Conservation (phyloP, 37 sponge, comb jelly and placozoan species). For the Petrosia ficiformis region DNA sequence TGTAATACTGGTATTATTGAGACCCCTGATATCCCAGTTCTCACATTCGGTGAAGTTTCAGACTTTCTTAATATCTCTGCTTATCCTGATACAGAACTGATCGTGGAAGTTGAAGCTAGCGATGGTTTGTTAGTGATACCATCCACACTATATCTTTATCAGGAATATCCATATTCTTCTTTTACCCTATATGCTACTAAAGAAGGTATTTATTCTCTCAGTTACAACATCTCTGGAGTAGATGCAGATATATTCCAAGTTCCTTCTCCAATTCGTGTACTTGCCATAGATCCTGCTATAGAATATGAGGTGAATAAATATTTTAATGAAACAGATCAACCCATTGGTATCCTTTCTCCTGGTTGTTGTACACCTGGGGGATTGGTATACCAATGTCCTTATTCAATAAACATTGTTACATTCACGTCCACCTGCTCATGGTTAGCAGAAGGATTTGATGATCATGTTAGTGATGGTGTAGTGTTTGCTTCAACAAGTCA, state of each 20-base stretch:
- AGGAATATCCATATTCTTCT: no score
- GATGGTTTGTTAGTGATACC: neutral
- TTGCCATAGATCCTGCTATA: neutral
- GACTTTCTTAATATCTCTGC: neutral
- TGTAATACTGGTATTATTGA: neutral
- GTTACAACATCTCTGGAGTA: neutral
- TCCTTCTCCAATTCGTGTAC: neutral
- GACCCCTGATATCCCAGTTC: neutral
- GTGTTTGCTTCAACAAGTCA: neutral
- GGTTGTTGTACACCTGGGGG: slow-evolving; percentile 1
- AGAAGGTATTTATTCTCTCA: neutral
- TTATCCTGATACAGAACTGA: neutral
- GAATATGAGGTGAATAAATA: no score
- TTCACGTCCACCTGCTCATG: slow-evolving; percentile 7
- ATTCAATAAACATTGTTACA: neutral
- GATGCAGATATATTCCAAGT: neutral
- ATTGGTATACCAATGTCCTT: neutral
- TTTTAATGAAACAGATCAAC: no score
- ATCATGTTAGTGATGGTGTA: neutral
- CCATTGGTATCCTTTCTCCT: neutral
- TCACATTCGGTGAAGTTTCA: neutral
- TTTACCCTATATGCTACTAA: neutral
- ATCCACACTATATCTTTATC: no score
- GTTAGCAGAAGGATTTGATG: neutral
- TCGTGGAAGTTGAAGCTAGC: neutral